phyloP scores from a whole-genome alignment of 2,797 vertebrate species.

The Trachurus trachurus region DNA sequence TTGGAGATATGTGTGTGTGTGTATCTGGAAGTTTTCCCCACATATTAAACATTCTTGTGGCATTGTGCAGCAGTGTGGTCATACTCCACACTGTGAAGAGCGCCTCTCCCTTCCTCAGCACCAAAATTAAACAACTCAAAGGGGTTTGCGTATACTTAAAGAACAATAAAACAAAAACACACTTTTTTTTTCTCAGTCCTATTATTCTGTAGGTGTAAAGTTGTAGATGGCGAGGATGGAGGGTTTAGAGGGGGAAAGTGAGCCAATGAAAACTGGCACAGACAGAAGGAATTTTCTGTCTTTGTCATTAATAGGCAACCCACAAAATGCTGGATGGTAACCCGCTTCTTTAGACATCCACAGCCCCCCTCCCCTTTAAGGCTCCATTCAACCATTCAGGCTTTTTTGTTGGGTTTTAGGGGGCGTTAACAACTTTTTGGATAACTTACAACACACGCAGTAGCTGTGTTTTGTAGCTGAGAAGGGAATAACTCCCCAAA shows the following conservation, averaged over 20 bases:
- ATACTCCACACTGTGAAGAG: constrained; percentile 41
- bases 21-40: constrained; percentile 35
- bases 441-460: constrained; percentile 51
- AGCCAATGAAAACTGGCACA: constrained; percentile 25
- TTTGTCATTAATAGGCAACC: constrained; percentile 47
- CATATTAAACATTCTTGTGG: constrained; percentile 54
- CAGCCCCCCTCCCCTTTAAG: constrained; percentile 5
- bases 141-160: constrained; percentile 20
- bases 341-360: constrained; percentile 38
- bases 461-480: constrained; percentile 53
- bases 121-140: constrained; percentile 33
- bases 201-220: constrained; percentile 13
- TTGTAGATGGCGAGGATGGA: constrained; percentile 9
- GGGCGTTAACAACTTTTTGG: constrained; percentile 50
- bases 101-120: constrained; percentile 31
- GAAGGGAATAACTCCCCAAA: constrained; percentile 38
- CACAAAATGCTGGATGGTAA: constrained; percentile 45
- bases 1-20: constrained; percentile 10
- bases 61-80: constrained; percentile 58
- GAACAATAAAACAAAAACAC: constrained; percentile 24
- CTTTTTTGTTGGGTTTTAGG: constrained; percentile 41
- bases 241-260: neutral
- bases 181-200: constrained; percentile 2
- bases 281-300: constrained; percentile 32
- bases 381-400: constrained; percentile 35